Evolutionary conservation across 2,888 invertebrate genomes (phyloP).

Genomic region (Conchocele bisecta): DNA sequence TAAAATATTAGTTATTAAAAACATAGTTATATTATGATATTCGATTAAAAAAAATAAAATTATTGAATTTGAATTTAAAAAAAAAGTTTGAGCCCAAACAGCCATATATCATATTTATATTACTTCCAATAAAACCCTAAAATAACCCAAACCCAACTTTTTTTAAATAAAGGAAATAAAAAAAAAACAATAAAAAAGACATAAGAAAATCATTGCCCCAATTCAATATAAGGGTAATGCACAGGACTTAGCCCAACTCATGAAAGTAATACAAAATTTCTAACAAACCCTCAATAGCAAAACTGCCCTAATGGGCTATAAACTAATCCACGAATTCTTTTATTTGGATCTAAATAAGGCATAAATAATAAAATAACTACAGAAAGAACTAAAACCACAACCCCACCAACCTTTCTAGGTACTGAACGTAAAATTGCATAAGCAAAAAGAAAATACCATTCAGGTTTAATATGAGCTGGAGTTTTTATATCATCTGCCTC

Average conservation of each 20-base stretch:
- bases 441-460: constrained; percentile 93
- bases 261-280: constrained; percentile 86
- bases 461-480: constrained; percentile 90
- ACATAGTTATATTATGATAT: background rate
- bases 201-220: constrained; percentile 57
- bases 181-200: constrained; percentile 56
- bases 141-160: constrained; percentile 1
- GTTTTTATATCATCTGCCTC: constrained; percentile 88
- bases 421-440: constrained; percentile 92
- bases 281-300: constrained; percentile 85
- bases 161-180: background rate
- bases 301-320: constrained; percentile 85
- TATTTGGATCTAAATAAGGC: constrained; percentile 84
- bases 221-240: constrained; percentile 86
- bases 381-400: constrained; percentile 87
- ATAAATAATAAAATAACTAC: constrained; percentile 88
- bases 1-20: background rate
- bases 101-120: background rate
- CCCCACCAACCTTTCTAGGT: constrained; percentile 91
- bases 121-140: background rate
- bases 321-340: constrained; percentile 83
- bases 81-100: background rate
- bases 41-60: background rate
- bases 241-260: constrained; percentile 89
- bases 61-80: background rate